Percentiles rank a stretch among this genome's conserved stretches.
Evolutionary conservation across 2,797 vertebrate genomes (phyloP).

Genomic region (Chiloscyllium punctatum): DNA sequence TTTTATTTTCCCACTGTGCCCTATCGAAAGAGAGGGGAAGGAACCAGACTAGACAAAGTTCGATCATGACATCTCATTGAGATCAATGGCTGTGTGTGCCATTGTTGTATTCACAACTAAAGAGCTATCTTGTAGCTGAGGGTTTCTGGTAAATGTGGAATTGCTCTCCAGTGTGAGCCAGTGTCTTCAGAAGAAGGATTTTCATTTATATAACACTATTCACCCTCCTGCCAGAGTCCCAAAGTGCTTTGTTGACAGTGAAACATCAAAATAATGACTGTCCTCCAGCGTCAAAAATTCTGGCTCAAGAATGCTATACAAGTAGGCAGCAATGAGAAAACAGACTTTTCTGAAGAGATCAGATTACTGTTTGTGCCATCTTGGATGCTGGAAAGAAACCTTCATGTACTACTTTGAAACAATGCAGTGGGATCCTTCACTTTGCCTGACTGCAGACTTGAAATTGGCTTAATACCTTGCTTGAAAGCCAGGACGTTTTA

Average conservation of each 20-base stretch:
- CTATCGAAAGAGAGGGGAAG: too few species aligned
- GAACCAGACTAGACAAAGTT: too few species aligned
- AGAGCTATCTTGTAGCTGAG: too few species aligned
- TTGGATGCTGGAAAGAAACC: too few species aligned
- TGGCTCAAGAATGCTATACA: background rate
- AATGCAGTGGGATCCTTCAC: background rate
- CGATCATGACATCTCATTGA: too few species aligned
- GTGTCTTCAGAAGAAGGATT: background rate
- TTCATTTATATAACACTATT: background rate
- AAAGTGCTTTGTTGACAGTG: background rate
- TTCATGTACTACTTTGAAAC: background rate
- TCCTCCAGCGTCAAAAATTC: background rate
- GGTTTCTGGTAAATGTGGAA: background rate
- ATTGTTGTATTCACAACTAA: too few species aligned
- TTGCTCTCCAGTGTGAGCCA: background rate
- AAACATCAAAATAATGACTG: too few species aligned
- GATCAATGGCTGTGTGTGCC: too few species aligned
- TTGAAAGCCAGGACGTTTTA: background rate
- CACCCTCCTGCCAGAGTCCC: background rate
- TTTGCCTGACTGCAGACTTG: too few species aligned
- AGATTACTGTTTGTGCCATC: too few species aligned
- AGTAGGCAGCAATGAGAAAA: background rate
- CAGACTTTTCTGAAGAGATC: too few species aligned
- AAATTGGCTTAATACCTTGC: background rate
- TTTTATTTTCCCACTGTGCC: too few species aligned